Percentiles rank a stretch among this genome's conserved stretches.
These are phyloP conservation scores for Anhinga rufa DNA, from an alignment of 2,113 vertebrate species.

Conservation along the genomic window DNA sequence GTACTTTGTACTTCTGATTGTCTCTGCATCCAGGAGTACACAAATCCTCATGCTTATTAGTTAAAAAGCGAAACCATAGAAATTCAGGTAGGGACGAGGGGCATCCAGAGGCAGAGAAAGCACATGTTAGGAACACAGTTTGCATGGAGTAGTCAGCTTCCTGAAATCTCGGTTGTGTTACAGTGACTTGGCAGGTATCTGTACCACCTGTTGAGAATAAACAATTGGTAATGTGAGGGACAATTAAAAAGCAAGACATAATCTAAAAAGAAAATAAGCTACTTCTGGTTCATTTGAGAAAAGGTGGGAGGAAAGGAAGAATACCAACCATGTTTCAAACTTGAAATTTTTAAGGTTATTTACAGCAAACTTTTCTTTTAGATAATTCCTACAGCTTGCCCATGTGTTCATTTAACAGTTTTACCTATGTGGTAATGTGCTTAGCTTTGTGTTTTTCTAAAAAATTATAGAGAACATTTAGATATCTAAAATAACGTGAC, in stretches of 20 bases:
- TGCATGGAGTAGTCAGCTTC: neutral
- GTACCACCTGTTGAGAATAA: constrained; percentile 42
- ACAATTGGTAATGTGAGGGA: neutral
- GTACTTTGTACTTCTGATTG: constrained; percentile 37
- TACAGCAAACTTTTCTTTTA: neutral
- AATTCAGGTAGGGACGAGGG: fast-evolving
- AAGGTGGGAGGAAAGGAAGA: neutral
- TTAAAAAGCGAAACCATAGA: constrained; percentile 73
- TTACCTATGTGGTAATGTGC: neutral
- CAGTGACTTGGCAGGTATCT: constrained; percentile 20
- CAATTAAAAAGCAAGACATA: neutral
- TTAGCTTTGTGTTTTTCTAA: neutral
- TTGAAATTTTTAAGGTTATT: neutral
- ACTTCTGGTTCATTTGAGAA: neutral
- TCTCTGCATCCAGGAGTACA: neutral
- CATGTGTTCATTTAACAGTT: neutral
- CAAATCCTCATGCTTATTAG: neutral
- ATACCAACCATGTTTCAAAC: neutral
- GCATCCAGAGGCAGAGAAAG: constrained; percentile 44
- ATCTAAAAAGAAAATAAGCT: neutral
- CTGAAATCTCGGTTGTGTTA: constrained; percentile 49
- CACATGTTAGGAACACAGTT: constrained; percentile 24
- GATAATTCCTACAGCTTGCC: neutral
- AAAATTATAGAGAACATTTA: neutral
- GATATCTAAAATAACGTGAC: neutral